Evolutionary conservation across 2,888 invertebrate species (phyloP).

Genomic region (Sepiola atlantica): DNA sequence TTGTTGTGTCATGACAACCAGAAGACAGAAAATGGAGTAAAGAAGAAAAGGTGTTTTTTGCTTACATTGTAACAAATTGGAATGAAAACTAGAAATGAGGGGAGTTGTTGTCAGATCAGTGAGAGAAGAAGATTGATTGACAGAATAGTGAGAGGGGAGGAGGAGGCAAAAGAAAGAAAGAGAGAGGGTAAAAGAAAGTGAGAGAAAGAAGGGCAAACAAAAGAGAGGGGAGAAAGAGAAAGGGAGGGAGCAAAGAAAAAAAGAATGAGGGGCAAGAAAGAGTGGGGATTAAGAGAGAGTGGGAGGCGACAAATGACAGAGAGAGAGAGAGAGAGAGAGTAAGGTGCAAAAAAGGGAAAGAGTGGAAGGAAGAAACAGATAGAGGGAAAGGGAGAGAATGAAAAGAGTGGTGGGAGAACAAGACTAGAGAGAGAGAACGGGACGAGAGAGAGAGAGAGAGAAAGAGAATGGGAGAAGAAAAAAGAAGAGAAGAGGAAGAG

Average conservation of each 20-base stretch:
- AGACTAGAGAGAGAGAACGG: background rate
- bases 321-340: no score
- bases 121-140: no score
- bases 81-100: no score
- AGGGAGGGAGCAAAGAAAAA: conserved; percentile 56
- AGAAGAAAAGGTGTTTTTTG: background rate
- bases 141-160: background rate
- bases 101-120: no score
- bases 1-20: background rate
- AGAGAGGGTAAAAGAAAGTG: background rate
- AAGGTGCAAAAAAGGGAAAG: no score
- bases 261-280: no score
- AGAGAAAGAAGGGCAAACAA: no score
- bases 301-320: background rate
- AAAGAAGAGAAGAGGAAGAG: background rate
- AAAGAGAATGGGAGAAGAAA: background rate
- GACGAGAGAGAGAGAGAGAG: background rate
- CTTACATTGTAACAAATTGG: background rate
- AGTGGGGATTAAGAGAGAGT: background rate
- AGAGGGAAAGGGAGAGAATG: background rate
- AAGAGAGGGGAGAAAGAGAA: conserved; percentile 93
- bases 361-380: no score
- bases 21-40: background rate
- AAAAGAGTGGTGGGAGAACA: background rate
- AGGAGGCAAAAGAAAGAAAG: background rate